A percentile compares a stretch with the other conserved stretches of the same genome.
phyloP scores from a whole-genome alignment of 2,797 vertebrate genomes.

The Typhlichthys subterraneus region DNA sequence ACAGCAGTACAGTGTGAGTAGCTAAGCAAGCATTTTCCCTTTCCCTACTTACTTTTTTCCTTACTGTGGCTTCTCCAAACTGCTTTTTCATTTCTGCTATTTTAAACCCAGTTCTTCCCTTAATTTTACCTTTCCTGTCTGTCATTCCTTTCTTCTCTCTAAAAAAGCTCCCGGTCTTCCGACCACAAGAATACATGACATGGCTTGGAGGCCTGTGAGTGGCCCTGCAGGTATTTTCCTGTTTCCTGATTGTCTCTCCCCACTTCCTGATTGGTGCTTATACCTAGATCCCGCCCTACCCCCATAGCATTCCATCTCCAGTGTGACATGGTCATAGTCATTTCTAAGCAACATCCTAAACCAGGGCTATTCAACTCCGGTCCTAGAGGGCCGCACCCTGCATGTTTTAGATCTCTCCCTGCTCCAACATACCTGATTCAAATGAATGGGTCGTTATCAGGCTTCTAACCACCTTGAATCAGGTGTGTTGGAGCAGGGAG shows the following conservation, averaged over 20 bases:
- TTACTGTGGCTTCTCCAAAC: background rate
- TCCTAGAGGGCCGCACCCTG: too few species aligned
- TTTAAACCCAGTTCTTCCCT: conserved; percentile 10
- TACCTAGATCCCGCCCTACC: background rate
- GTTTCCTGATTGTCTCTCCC: background rate
- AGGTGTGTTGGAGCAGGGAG: too few species aligned
- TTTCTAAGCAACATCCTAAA: conserved; percentile 3
- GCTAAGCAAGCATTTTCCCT: background rate
- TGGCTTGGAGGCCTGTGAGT: conserved; percentile 72
- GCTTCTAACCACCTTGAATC: too few species aligned
- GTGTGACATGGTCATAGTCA: background rate
- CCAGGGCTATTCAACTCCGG: too few species aligned
- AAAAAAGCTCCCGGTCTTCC: conserved; percentile 47
- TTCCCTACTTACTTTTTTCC: conserved; percentile 8
- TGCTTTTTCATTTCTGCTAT: conserved; percentile 22
- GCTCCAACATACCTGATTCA: too few species aligned
- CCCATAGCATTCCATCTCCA: background rate
- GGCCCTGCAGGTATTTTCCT: conserved; percentile 63
- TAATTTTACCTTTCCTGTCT: conserved; percentile 8
- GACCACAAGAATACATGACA: conserved; percentile 55
- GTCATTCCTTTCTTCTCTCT: conserved; percentile 17
- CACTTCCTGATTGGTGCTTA: background rate
- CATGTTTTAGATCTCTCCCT: too few species aligned
- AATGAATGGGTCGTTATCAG: too few species aligned
- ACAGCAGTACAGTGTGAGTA: background rate